Percentiles rank a stretch among this genome's conserved stretches.
Conservation (phyloP, 2,888 invertebrate genomes). For the Gandaritis pyraliata region DNA sequence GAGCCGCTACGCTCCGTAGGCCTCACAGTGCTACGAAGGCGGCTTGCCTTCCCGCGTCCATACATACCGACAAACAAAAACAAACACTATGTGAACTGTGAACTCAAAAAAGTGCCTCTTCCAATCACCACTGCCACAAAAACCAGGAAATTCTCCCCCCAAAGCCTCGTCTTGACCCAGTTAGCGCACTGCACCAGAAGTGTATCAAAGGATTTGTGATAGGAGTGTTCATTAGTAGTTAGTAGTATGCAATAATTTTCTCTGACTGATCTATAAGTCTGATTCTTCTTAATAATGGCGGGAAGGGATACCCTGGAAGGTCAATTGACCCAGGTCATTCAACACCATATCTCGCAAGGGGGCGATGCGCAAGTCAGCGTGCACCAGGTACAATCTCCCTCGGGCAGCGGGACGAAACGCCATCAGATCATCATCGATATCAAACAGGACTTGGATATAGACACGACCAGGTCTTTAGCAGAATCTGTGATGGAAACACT, state of each 20-base stretch:
- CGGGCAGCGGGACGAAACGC: conserved; percentile 71
- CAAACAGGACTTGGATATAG: conserved; percentile 80
- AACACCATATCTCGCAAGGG: conserved; percentile 73
- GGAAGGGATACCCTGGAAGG: conserved; percentile 68
- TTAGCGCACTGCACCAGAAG: conserved; percentile 61
- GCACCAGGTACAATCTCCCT: conserved; percentile 72
- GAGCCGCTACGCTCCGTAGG: conserved; percentile 78
- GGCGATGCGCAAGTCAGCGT: conserved; percentile 79
- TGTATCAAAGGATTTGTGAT: conserved; percentile 67
- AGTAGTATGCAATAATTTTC: conserved; percentile 50
- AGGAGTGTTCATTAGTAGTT: conserved; percentile 77
- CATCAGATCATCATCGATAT: conserved; percentile 82
- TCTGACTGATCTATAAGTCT: conserved; percentile 51
- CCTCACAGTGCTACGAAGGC: conserved; percentile 75
- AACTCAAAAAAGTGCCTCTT: conserved; percentile 51
- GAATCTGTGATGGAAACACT: conserved; percentile 81
- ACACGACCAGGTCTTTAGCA: conserved; percentile 77
- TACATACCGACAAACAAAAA: conserved; percentile 60
- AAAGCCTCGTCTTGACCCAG: conserved; percentile 60
- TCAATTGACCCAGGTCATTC: conserved; percentile 75
- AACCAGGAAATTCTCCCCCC: conserved; percentile 64
- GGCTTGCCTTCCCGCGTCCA: conserved; percentile 63
- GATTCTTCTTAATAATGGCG: conserved; percentile 62
- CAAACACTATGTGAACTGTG: conserved; percentile 55
- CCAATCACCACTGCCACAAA: conserved; percentile 60